Evolutionary conservation across 2,797 vertebrate genomes (phyloP), one percentile per base, ranked within the genome.

Genomic region (Loris lydekkerianus): DNA sequence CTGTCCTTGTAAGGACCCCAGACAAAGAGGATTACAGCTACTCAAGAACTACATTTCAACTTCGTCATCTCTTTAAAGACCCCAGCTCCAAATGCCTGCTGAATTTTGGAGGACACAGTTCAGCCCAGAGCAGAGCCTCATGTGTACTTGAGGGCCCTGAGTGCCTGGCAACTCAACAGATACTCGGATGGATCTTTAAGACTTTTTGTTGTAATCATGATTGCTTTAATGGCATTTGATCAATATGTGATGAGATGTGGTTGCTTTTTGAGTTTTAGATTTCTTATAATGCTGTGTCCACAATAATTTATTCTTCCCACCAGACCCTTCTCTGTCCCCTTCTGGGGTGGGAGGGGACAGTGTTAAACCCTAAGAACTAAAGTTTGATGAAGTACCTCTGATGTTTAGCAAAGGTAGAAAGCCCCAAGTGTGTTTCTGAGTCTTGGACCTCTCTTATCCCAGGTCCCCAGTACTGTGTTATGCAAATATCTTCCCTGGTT

Each of bases 401-500:
- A 27, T 76, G 27, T 96, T 95, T 95, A 25, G 80, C 29, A 8
- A 70, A 84, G 65, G 72, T 46, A 43, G 88, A 13, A n/a, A 34
- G 73, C 63, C 72, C 40, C 17, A 0, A 4, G 75, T 0, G 0
- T 14, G 61, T 81, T 95, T 97, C 95, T 58, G 86, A 7, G 7
- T 67, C 84, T 91, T 87, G 43, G 81, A 87, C 89, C 92, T 20
- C 56, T 8, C 18, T 43, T 4, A 5, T n/a, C 9, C 86, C 37
- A 69, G 86, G 78, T 60, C 0, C 95, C 96, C 81, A 87, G 5
- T 40, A 7, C 80, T 31, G 85, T 6, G 4, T 4, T 83, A 89
- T 92, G 73, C 95, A 96, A 95, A 96, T 78, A 91, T 80, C 95
- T 37, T 65, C 20, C 69, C 46, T 40, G 8, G 87, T 94, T 97